These are phyloP conservation scores for Graphium colonna DNA, from an alignment of 2,888 invertebrate genomes.

Conservation along the genomic window DNA sequence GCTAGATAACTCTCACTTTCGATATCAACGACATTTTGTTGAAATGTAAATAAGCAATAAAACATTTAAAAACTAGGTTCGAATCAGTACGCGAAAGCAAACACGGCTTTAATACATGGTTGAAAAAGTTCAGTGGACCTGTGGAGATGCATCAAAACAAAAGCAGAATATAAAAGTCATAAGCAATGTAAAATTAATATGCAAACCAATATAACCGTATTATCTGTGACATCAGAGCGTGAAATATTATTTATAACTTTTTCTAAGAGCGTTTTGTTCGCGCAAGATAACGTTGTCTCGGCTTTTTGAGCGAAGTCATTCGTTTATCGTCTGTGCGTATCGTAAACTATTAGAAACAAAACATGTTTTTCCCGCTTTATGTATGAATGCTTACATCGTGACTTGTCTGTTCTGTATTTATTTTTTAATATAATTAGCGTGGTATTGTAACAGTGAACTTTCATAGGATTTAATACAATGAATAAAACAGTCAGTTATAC, in stretches of 20 bases:
- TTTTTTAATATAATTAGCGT: too few species aligned
- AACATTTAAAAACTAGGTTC: not conserved
- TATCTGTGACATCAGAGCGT: constrained; percentile 20
- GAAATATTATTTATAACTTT: constrained; percentile 16
- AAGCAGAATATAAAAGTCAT: not conserved
- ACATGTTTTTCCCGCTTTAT: constrained; percentile 3
- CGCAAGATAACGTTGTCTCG: constrained; percentile 9
- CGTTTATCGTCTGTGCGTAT: constrained; percentile 4
- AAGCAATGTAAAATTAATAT: constrained; percentile 11
- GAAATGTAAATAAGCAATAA: constrained; percentile 9
- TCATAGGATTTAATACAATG: too few species aligned
- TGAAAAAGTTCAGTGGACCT: not conserved
- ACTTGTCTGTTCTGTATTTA: too few species aligned
- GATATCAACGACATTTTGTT: not conserved
- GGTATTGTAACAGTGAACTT: too few species aligned
- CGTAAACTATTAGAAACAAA: constrained; percentile 3
- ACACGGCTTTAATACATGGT: constrained; percentile 2
- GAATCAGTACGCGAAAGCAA: not conserved
- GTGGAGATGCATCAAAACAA: not conserved
- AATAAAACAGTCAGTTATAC: too few species aligned
- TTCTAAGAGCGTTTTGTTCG: constrained; percentile 20
- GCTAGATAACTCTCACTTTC: not conserved
- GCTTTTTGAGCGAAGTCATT: constrained; percentile 4
- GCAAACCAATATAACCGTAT: constrained; percentile 15
- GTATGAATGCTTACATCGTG: too few species aligned